Conservation (phyloP, 2,797 vertebrate species). For the Tenualosa thibaudeaui region DNA sequence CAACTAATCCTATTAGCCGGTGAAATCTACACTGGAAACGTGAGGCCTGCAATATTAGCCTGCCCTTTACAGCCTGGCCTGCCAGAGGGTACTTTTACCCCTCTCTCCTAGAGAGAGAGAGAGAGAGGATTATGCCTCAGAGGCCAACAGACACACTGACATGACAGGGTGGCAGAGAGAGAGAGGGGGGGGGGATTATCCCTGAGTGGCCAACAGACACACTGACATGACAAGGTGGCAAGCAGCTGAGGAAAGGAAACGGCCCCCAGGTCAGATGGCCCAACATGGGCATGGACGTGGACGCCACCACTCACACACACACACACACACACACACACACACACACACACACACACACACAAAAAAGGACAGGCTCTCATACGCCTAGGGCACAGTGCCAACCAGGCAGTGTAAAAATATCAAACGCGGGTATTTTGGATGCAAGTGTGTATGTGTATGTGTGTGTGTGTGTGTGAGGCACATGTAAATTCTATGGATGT, state of each 20-base stretch:
- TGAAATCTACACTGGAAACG: conserved; percentile 70
- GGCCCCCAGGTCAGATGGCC: conserved; percentile 67
- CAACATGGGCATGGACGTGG: conserved; percentile 66
- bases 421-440: not conserved
- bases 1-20: conserved; percentile 66
- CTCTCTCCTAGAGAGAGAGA: conserved; percentile 23
- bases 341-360: not conserved
- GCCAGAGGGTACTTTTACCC: conserved; percentile 44
- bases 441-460: not conserved
- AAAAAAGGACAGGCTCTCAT: conserved; percentile 47
- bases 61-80: not conserved
- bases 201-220: not conserved
- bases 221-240: conserved; percentile 4
- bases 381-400: conserved; percentile 56
- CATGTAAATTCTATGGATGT: not conserved
- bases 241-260: conserved; percentile 35
- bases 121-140: conserved; percentile 37
- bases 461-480: not conserved
- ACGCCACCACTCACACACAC: not conserved
- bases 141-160: conserved; percentile 21
- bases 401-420: conserved; percentile 72
- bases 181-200: no score
- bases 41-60: conserved; percentile 49
- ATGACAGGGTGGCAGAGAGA: not conserved
- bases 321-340: conserved; percentile 34